Percentiles rank a stretch among this genome's conserved stretches.
Evolutionary conservation across 2,113 vertebrate species (phyloP).

Genomic region (Indicator indicator): DNA sequence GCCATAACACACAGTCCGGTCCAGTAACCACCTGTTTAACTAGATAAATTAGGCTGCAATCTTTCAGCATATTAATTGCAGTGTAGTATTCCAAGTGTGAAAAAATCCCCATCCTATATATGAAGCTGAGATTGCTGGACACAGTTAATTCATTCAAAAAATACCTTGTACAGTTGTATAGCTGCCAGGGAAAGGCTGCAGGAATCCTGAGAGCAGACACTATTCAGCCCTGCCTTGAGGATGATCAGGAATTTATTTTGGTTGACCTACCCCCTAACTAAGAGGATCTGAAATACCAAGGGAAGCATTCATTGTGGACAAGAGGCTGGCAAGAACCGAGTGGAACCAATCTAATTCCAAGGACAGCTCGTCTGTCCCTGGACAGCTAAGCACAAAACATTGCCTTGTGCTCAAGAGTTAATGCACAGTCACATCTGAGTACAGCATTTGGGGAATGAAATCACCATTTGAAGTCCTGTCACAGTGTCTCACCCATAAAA

Average conservation of each 20-base stretch:
- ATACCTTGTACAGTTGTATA: neutral
- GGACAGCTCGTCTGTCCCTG: neutral
- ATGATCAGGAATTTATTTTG: neutral
- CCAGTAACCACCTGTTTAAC: neutral
- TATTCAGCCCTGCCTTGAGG: neutral
- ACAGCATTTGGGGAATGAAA: neutral
- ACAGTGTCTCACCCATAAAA: neutral
- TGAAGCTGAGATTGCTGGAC: neutral
- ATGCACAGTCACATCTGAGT: neutral
- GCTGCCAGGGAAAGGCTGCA: neutral
- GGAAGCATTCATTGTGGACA: neutral
- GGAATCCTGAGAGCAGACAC: neutral
- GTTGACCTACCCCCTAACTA: neutral
- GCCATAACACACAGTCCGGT: neutral
- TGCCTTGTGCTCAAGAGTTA: neutral
- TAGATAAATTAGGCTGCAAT: neutral
- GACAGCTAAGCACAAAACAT: neutral
- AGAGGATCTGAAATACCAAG: neutral
- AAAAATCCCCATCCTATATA: neutral
- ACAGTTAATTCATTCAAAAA: constrained; percentile 12
- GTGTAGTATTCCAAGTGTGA: neutral
- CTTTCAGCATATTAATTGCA: neutral
- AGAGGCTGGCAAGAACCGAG: neutral
- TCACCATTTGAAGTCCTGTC: neutral
- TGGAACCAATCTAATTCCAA: neutral